These are phyloP conservation scores for Melierax canorus DNA, from an alignment of 2,113 vertebrate genomes.

Conservation along the genomic window DNA sequence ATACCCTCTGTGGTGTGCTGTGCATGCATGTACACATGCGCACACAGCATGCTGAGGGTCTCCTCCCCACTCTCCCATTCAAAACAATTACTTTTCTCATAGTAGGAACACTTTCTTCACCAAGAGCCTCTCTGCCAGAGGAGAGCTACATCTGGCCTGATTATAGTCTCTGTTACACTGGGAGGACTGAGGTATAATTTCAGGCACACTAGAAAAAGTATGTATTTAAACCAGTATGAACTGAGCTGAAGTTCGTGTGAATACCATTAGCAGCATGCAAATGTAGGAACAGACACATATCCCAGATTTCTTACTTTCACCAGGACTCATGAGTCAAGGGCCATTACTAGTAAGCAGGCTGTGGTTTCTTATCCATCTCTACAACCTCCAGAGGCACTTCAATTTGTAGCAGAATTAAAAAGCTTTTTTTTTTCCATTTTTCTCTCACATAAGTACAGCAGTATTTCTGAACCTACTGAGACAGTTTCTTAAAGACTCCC, in stretches of 20 bases:
- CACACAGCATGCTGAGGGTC: background rate
- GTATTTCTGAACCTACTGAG: background rate
- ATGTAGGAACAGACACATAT: background rate
- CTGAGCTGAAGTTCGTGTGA: background rate
- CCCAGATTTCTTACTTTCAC: background rate
- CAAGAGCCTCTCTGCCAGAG: background rate
- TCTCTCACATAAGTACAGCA: background rate
- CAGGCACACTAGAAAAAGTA: background rate
- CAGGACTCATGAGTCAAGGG: background rate
- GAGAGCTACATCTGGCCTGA: background rate
- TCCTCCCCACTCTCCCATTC: background rate
- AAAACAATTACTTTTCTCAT: background rate
- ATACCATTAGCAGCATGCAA: background rate
- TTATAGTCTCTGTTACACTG: background rate
- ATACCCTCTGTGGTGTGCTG: background rate
- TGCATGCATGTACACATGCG: rapidly evolving
- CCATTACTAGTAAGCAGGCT: background rate
- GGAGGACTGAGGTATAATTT: background rate
- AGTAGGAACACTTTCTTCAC: background rate
- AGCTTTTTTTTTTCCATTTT: background rate
- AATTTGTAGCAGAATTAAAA: background rate
- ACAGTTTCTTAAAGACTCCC: background rate
- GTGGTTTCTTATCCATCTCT: background rate
- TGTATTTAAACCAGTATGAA: background rate
- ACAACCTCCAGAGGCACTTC: background rate